These are phyloP conservation scores for Sandelia bainsii DNA, from an alignment of 2,797 vertebrate genomes.

Conservation along the genomic window DNA sequence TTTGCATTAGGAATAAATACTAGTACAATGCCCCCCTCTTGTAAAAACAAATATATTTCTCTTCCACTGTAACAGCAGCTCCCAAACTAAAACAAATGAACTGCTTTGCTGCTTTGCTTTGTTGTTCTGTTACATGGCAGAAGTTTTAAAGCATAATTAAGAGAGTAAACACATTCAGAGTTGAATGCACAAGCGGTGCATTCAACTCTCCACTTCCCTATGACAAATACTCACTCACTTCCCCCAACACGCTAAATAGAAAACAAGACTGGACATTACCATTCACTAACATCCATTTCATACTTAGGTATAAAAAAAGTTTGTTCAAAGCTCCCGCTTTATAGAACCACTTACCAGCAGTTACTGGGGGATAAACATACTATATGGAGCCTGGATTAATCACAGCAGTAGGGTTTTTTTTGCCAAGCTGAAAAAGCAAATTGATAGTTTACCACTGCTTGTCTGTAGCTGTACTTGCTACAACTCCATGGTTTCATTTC, in stretches of 20 bases:
- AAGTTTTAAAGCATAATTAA: slow-evolving; percentile 70
- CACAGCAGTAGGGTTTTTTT: slow-evolving; percentile 60
- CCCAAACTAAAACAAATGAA: slow-evolving; percentile 26
- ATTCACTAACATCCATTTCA: slow-evolving; percentile 47
- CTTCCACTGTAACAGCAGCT: slow-evolving; percentile 42
- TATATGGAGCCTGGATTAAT: slow-evolving; percentile 48
- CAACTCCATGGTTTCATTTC: neutral
- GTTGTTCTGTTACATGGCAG: slow-evolving; percentile 39
- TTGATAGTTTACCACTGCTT: slow-evolving; percentile 21
- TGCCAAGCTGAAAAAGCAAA: slow-evolving; percentile 60
- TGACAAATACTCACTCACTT: slow-evolving; percentile 53
- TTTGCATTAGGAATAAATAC: slow-evolving; percentile 52
- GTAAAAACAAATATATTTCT: slow-evolving; percentile 42
- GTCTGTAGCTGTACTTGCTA: slow-evolving; percentile 47
- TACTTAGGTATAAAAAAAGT: slow-evolving; percentile 49
- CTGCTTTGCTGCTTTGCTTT: slow-evolving; percentile 38
- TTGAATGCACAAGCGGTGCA: slow-evolving; percentile 21
- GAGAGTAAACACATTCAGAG: slow-evolving; percentile 66
- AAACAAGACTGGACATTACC: slow-evolving; percentile 54
- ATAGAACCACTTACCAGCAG: slow-evolving; percentile 50
- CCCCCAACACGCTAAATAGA: slow-evolving; percentile 62
- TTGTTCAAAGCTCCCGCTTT: slow-evolving; percentile 38
- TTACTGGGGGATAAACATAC: slow-evolving; percentile 26
- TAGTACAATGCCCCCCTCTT: slow-evolving; percentile 32
- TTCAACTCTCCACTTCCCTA: slow-evolving; percentile 28